Base-by-base conservation (phyloP, 2,888 invertebrate species). In the Zootermopsis nevadensis region DNA sequence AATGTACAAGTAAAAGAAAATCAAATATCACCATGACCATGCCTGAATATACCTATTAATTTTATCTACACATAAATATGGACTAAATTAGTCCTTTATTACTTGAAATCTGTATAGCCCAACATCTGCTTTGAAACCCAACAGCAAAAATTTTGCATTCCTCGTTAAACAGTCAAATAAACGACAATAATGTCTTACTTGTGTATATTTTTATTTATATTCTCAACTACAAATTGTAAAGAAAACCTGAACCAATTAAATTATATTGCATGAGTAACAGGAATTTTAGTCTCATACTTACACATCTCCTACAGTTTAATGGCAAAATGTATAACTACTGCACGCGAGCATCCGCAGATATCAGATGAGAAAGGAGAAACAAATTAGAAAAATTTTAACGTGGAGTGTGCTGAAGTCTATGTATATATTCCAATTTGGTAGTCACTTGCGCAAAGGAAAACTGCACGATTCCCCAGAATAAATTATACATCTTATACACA, bases 251-350 rank as follows among this genome's bases (percentile, higher is more conserved):
- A 53, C 53, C 24, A 38, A 4, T 53, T 53, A 8, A 60, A 60
- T 60, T 60, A 60, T 12, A n/a, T 27, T 60, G 31, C 55, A 55
- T 77, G 79, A 79, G 38, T 79, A 79, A 79, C 38, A 66, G 66
- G 79, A 66, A 79, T 79, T 79, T 79, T 79, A 79, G 60, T 27
- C 30, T 69, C 35, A 35, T 66, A 79, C n/a, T 60, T 79, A 66
- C 33, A 79, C 33, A 33, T 33, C 12, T 35, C 27, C 33, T 66
- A 55, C 33, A 60, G n/a, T 79, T 22, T 55, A 55, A 55, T 77
- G n/a, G 55, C 35, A 79, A 79, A 77, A 66, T 60, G 31, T 33
- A 79, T 27, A 66, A 48, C 66, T 79, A 60, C 60, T 35, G 60
- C 60, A 53, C 31, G 6, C 24, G 31, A 77, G 38, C 24, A 27